Evolutionary conservation across 2,888 invertebrate genomes (phyloP), one percentile per base, ranked within the genome.

Genomic region (Synanthedon myopaeformis): DNA sequence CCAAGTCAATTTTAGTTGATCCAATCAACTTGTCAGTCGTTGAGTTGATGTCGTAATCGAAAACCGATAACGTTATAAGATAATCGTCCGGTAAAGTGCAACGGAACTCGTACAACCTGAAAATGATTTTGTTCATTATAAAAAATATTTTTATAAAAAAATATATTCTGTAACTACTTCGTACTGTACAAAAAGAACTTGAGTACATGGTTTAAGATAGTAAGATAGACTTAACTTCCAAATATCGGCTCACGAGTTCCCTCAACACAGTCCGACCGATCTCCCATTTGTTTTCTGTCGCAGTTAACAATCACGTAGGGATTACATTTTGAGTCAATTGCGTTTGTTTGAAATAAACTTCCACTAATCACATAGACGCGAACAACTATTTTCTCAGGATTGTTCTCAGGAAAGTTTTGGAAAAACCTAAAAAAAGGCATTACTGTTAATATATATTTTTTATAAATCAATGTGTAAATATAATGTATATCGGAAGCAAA

Each of bases 171-270:
- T 17, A 17, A 19, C 19, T 19, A 19, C 19, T 19, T 19, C 3
- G n/a, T n/a, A 19, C 19, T 19, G n/a, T n/a, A 19, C 19, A 17
- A 17, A 1, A 17, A 17, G 17, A 17, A 17, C 2, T 17, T 17
- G 17, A 17, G 17, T 17, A 17, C 17, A 17, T 17, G 17, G 17
- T 17, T 42, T 42, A 4, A 42, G 12, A 42, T 42, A 12, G 3
- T 4, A 42, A 4, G 12, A n/a, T 3, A 1, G 8, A 78, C 72
- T 70, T 78, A 92, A 90, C 89, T 92, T 53, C 96, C 97, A 79
- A 96, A 97, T 19, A 94, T 86, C 0, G 97, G 97, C 82, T 95
- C 94, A 14, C 92, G 76, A 61, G 93, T 92, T 71, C 93, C 93
- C 2, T 91, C 86, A 42, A 93, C 82, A 70, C 91, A 92, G 63